A percentile compares a stretch with the other conserved stretches of the same genome.
phyloP scores from a whole-genome alignment of 2,113 vertebrate species.

The Cricetomys ansorgei region DNA sequence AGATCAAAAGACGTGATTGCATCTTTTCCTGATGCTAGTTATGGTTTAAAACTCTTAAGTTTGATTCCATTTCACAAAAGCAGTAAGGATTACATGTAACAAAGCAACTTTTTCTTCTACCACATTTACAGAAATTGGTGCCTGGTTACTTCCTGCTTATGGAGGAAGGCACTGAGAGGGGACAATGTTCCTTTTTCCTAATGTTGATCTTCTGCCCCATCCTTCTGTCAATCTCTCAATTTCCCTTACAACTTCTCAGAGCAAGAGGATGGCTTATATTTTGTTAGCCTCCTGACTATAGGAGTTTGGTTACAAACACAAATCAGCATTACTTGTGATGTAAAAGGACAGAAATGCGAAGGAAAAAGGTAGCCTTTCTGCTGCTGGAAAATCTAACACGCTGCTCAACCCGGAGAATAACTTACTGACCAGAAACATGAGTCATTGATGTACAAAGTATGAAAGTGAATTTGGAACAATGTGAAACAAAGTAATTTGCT shows the following conservation, averaged over 20 bases:
- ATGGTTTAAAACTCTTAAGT: background rate
- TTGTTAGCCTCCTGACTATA: slow-evolving; percentile 13
- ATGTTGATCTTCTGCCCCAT: background rate
- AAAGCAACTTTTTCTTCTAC: background rate
- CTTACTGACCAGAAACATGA: background rate
- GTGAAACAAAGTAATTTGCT: background rate
- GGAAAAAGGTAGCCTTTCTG: background rate
- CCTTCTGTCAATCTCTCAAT: background rate
- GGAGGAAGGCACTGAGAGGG: background rate
- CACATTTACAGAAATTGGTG: background rate
- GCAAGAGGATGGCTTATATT: background rate
- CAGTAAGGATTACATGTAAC: background rate
- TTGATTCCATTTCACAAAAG: background rate
- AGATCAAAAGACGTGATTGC: background rate
- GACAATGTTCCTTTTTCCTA: background rate
- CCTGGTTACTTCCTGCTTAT: background rate
- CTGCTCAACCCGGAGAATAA: background rate
- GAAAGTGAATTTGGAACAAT: background rate
- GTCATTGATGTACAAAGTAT: background rate
- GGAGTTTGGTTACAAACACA: background rate
- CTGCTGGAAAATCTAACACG: background rate
- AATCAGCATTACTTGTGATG: slow-evolving; percentile 32
- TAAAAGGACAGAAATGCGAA: background rate
- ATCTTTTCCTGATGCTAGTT: background rate
- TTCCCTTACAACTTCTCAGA: background rate